Conservation (phyloP, 2,888 invertebrate genomes). For the Luperina nickerlii region DNA sequence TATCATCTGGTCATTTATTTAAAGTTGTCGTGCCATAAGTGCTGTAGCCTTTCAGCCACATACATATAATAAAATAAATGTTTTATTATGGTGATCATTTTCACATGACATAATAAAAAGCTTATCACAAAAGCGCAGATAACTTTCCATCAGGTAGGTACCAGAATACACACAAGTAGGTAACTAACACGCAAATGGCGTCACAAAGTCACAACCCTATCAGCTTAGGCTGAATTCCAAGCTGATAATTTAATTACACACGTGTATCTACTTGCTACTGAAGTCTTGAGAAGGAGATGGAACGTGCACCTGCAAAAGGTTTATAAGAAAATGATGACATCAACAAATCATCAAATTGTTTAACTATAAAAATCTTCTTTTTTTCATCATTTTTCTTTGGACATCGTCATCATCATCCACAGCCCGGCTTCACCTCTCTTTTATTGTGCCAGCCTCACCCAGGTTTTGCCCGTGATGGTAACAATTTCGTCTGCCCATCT, state of each 20-base stretch:
- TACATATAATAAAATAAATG: neutral
- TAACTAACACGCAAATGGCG: neutral
- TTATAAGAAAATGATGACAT: neutral
- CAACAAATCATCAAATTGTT: neutral
- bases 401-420: too few species aligned
- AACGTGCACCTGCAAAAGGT: neutral
- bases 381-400: too few species aligned
- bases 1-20: conserved; percentile 27
- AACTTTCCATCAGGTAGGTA: neutral
- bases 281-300: neutral
- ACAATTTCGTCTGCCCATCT: neutral
- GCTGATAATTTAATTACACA: neutral
- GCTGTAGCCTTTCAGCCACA: neutral
- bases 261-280: neutral
- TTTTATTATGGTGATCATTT: neutral
- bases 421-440: too few species aligned
- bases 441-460: too few species aligned
- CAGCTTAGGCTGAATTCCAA: neutral
- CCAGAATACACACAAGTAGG: neutral
- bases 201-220: neutral
- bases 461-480: too few species aligned
- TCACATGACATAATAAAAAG: neutral
- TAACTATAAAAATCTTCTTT: neutral
- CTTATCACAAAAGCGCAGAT: neutral
- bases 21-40: neutral